Evolutionary conservation across 2,113 vertebrate genomes (phyloP).

Genomic region (Leptodactylus fuscus): DNA sequence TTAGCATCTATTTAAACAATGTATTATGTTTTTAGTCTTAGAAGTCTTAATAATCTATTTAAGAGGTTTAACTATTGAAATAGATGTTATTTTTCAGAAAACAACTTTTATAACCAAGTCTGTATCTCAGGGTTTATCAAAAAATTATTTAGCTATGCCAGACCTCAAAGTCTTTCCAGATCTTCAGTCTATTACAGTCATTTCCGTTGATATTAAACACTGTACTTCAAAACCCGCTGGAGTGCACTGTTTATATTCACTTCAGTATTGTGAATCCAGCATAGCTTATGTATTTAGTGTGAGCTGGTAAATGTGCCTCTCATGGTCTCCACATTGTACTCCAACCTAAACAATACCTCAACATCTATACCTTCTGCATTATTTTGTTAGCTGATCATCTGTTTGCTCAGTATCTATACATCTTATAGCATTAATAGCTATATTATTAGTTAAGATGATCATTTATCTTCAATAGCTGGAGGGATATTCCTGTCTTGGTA

Average conservation of each 20-base stretch:
- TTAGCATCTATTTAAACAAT: not conserved
- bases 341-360: not conserved
- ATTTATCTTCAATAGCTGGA: too few species aligned
- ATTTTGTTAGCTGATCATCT: not conserved
- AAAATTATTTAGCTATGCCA: slow-evolving; percentile 6
- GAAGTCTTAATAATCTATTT: not conserved
- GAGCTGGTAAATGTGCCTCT: not conserved
- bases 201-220: slow-evolving; percentile 24
- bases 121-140: slow-evolving; percentile 18
- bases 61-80: slow-evolving; percentile 18
- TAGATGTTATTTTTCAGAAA: slow-evolving; percentile 64
- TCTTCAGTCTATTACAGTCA: slow-evolving; percentile 26
- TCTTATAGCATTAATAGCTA: too few species aligned
- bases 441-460: too few species aligned
- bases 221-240: not conserved
- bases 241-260: not conserved
- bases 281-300: not conserved
- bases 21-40: not conserved
- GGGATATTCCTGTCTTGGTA: too few species aligned
- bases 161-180: slow-evolving; percentile 41
- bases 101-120: slow-evolving; percentile 36
- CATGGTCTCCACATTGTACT: not conserved
- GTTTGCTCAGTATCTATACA: too few species aligned
- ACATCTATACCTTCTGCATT: not conserved
- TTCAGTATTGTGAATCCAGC: not conserved